A percentile compares a stretch with the other conserved stretches of the same genome.
Evolutionary conservation across 1,140 invertebrate genomes (phyloP).

Genomic region (Cotesia vestalis): DNA sequence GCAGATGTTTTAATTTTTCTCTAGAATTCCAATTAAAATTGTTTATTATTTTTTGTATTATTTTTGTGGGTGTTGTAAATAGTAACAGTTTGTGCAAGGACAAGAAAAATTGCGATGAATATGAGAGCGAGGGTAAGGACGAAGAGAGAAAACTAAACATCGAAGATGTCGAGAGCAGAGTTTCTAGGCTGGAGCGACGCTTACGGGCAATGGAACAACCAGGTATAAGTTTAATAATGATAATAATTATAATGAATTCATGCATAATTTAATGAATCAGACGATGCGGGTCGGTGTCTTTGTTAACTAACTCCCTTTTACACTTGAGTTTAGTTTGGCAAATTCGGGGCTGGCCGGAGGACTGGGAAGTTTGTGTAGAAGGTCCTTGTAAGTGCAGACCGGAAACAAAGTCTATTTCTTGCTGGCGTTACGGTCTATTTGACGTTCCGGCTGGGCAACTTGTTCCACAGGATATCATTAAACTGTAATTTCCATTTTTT

Average conservation of each 20-base stretch:
- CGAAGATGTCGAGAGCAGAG: conserved; percentile 53
- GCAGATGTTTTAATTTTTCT: too few relatives aligned
- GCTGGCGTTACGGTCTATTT: conserved; percentile 75
- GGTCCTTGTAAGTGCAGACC: conserved; percentile 75
- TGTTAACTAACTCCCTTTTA: neutral
- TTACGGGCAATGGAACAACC: conserved; percentile 79
- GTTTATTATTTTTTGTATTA: too few relatives aligned
- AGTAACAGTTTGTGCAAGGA: conserved; percentile 7
- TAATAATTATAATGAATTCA: neutral
- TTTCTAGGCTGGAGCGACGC: conserved; percentile 70
- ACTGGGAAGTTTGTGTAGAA: conserved; percentile 77
- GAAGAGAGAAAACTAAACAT: conserved; percentile 28
- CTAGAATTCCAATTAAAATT: too few relatives aligned
- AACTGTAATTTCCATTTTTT: conserved; percentile 67
- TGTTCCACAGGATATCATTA: conserved; percentile 74
- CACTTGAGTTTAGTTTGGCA: conserved; percentile 71
- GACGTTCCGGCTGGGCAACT: conserved; percentile 73
- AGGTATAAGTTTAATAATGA: conserved; percentile 53
- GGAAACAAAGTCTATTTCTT: conserved; percentile 73
- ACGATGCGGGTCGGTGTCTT: too few relatives aligned
- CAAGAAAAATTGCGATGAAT: neutral
- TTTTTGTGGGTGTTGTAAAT: neutral
- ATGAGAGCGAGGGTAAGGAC: neutral
- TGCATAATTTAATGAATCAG: too few relatives aligned
- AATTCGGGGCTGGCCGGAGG: conserved; percentile 68